These are phyloP conservation scores for Halocynthia aurantium DNA, from an alignment of 23 tunicate genomes.

Conservation along the genomic window DNA sequence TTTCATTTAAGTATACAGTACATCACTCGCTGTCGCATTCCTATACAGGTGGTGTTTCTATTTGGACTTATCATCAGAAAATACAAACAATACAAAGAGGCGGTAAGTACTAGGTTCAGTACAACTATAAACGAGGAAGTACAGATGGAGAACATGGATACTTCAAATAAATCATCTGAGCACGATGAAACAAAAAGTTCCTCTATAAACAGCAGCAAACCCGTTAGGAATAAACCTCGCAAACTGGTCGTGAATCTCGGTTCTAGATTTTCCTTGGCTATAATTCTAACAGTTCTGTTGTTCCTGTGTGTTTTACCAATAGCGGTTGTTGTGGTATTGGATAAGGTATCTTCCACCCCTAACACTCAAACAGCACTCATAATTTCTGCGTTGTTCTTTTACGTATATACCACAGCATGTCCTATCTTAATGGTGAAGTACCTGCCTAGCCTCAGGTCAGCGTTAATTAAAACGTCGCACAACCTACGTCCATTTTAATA, in stretches of 20 bases:
- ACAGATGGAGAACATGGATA: no score
- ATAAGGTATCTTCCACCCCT: background rate
- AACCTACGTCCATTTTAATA: background rate
- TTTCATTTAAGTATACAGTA: no score
- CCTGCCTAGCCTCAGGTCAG: background rate
- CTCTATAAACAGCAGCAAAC: no score
- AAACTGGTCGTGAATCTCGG: background rate
- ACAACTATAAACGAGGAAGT: no score
- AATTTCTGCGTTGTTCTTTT: background rate
- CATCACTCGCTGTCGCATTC: no score
- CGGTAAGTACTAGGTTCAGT: no score
- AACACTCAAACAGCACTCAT: background rate
- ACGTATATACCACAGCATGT: background rate
- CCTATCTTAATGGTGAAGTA: conserved; percentile 6
- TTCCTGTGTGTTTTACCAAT: background rate
- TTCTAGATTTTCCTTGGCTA: conserved; percentile 2
- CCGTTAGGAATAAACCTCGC: background rate
- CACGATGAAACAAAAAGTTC: no score
- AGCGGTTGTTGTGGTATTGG: background rate
- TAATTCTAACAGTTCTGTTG: background rate
- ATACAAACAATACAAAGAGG: no score
- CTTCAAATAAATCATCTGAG: no score
- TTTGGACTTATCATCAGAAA: no score
- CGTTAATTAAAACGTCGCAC: background rate
- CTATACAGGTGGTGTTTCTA: no score